These are phyloP conservation scores for Lamellibrachia columna DNA, from an alignment of 2,888 invertebrate species.

Conservation along the genomic window DNA sequence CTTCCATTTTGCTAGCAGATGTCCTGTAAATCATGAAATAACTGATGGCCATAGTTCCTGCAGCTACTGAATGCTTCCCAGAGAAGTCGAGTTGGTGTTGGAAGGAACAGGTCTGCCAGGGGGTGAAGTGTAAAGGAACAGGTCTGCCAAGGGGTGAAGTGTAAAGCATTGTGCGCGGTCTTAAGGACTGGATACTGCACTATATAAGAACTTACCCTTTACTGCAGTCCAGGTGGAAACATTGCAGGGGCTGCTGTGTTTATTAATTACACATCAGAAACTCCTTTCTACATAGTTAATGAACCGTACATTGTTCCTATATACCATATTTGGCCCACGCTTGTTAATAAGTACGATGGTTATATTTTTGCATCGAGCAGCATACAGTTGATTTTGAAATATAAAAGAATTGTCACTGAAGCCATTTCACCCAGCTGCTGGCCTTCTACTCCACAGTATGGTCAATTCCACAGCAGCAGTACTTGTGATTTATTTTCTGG, in stretches of 20 bases:
- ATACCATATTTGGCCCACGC: background rate
- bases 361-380: background rate
- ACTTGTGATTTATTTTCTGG: background rate
- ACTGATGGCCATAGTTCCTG: background rate
- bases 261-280: background rate
- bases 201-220: too few species aligned
- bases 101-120: too few species aligned
- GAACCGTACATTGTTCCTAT: background rate
- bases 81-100: too few species aligned
- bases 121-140: too few species aligned
- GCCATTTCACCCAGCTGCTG: background rate
- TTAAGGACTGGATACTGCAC: too few species aligned
- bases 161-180: too few species aligned
- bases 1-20: too few species aligned
- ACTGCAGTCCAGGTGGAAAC: background rate
- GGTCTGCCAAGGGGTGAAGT: too few species aligned
- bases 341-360: background rate
- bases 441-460: background rate
- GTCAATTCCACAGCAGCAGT: background rate
- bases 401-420: background rate
- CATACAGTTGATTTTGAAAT: background rate
- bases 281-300: background rate
- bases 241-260: background rate
- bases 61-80: background rate
- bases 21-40: too few species aligned